Percentiles rank a stretch among this genome's conserved stretches.
Evolutionary conservation across 2,888 invertebrate genomes (phyloP).

Genomic region (Teleogryllus oceanicus): DNA sequence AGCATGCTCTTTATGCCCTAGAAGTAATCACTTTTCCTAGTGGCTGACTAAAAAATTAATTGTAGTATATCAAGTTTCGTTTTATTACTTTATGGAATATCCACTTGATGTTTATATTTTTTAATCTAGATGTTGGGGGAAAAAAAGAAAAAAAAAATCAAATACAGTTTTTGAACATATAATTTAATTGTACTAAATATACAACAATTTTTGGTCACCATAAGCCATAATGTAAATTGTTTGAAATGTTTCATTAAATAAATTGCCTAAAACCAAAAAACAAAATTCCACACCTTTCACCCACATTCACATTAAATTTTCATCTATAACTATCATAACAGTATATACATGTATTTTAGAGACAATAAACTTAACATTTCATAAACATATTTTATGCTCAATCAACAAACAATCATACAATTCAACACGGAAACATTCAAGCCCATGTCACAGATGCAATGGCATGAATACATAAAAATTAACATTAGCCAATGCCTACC

Average conservation of each 20-base stretch:
- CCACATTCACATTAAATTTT: background rate
- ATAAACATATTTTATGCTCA: background rate
- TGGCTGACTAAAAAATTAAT: no score
- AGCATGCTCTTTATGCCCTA: no score
- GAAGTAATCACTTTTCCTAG: no score
- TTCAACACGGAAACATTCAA: background rate
- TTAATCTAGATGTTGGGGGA: background rate
- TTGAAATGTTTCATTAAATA: background rate
- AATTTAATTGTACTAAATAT: background rate
- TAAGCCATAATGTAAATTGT: background rate
- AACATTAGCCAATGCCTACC: no score
- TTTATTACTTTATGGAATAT: no score
- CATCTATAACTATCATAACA: background rate
- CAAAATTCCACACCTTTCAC: background rate
- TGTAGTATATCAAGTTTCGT: no score
- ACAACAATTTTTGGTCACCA: background rate
- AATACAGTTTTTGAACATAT: background rate
- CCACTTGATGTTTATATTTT: no score
- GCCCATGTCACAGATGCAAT: background rate
- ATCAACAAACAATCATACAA: background rate
- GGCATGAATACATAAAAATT: no score
- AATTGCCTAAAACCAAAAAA: background rate
- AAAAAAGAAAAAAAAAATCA: background rate
- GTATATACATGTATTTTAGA: background rate
- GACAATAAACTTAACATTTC: slow-evolving; percentile 5